Evolutionary conservation across 2,113 vertebrate genomes (phyloP), one percentile per base, ranked within the genome.

Genomic region (Xiphias gladius): DNA sequence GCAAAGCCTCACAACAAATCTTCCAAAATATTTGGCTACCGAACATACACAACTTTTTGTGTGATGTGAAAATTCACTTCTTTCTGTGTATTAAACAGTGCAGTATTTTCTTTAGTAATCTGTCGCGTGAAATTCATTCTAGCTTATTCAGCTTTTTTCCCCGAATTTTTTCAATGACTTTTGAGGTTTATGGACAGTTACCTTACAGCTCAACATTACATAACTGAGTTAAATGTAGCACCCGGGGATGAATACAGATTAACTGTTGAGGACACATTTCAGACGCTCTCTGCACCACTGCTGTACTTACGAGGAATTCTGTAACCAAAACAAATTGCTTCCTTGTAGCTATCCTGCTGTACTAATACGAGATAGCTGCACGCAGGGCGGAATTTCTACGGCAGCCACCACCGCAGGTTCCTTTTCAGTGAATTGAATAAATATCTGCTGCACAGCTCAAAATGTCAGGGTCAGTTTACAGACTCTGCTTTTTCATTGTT

Each of bases 291-390:
- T 55, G 72, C 84, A 70, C 73, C 76, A 8, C 82, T 83, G 86
- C 80, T 76, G 84, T 78, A 86, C 85, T 91, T 86, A 84, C 17
- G 28, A 70, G 67, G 67, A 72, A 76, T 73, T 73, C 79, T 81
- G 80, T 82, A 85, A 91, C 87, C 82, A 87, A 90, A 91, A 93
- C 84, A 90, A 91, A 92, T 90, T 91, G 74, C 89, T 80, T 91
- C 89, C 86, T 86, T 80, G 89, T 85, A 80, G 90, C 81, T 82
- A 73, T 80, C 84, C 90, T 80, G 86, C 89, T 79, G 87, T 52
- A 82, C 85, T 91, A 87, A 92, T 89, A 80, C 22, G 1, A 70
- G 79, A 79, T 68, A 72, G 89, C 76, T 90, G 90, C 85, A 80
- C 41, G 72, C 73, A 24, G 48, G 73, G 80, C 63, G 65, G 79